Percentiles rank a stretch among this genome's conserved stretches.
phyloP scores from a whole-genome alignment of 2,888 invertebrate genomes.

The Mallateleia sp. region DNA sequence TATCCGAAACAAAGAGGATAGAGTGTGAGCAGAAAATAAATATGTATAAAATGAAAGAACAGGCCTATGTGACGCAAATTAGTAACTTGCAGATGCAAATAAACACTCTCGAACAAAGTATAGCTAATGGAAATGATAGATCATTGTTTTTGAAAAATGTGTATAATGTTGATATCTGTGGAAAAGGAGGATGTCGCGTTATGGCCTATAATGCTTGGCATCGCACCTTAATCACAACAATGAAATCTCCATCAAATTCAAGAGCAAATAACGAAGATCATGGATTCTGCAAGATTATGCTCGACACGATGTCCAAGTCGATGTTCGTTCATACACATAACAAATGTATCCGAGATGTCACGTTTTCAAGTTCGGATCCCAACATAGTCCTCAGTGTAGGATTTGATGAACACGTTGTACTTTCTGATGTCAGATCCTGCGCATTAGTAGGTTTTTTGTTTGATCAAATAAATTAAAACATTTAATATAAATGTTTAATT shows the following conservation, averaged over 20 bases:
- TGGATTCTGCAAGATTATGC: constrained; percentile 94
- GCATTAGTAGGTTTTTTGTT: constrained; percentile 40
- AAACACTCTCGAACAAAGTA: constrained; percentile 81
- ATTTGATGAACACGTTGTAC: constrained; percentile 94
- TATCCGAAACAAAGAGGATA: constrained; percentile 38
- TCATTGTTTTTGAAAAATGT: constrained; percentile 91
- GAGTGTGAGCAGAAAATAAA: constrained; percentile 91
- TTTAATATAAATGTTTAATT: no score
- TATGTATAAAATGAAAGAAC: constrained; percentile 91
- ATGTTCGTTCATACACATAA: constrained; percentile 94
- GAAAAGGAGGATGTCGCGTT: constrained; percentile 95
- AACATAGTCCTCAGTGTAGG: constrained; percentile 94
- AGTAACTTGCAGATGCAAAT: constrained; percentile 84
- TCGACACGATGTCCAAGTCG: constrained; percentile 92
- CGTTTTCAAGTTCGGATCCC: constrained; percentile 92
- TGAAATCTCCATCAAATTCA: constrained; percentile 92
- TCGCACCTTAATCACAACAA: constrained; percentile 93
- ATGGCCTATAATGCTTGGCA: constrained; percentile 93
- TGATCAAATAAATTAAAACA: no score
- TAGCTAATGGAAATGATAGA: constrained; percentile 63
- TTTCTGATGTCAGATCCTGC: constrained; percentile 92
- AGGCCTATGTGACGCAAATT: constrained; percentile 89
- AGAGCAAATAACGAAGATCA: constrained; percentile 94
- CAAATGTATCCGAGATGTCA: constrained; percentile 94
- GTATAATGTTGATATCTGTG: constrained; percentile 92